A percentile compares a stretch with the other conserved stretches of the same genome.
phyloP scores from a whole-genome alignment of 2,113 vertebrate species.

The Carassius carassius region DNA sequence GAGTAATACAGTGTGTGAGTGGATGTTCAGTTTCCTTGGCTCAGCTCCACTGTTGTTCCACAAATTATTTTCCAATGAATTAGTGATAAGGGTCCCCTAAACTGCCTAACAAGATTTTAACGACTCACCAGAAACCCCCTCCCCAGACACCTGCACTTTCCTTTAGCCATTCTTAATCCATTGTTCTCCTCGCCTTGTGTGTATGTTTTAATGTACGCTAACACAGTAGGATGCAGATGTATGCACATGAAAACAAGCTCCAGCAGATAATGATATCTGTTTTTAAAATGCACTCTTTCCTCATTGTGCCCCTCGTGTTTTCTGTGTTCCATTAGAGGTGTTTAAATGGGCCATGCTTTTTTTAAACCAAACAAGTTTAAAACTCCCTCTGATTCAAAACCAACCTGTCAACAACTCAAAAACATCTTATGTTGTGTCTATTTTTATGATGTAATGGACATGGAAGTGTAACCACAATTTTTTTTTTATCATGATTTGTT shows the following conservation, averaged over 20 bases:
- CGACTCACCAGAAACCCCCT: neutral
- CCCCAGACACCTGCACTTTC: neutral
- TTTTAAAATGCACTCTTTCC: neutral
- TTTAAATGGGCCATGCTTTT: neutral
- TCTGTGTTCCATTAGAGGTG: neutral
- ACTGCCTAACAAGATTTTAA: conserved; percentile 20
- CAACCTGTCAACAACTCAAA: neutral
- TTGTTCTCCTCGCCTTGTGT: conserved; percentile 8
- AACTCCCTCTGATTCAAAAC: neutral
- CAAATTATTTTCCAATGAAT: conserved; percentile 26
- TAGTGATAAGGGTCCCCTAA: conserved; percentile 3
- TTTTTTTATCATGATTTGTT: neutral
- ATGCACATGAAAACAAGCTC: neutral
- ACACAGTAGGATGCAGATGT: neutral
- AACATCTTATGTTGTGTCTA: neutral
- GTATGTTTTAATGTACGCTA: neutral
- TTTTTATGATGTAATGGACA: neutral
- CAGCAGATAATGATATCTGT: neutral
- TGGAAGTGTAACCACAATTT: neutral
- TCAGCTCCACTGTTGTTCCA: conserved; percentile 39
- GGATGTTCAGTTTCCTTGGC: conserved; percentile 61
- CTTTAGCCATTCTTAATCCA: conserved; percentile 2
- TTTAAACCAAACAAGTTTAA: neutral
- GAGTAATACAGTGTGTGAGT: conserved; percentile 54
- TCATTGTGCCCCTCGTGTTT: neutral